These are phyloP conservation scores for Agriopis aurantiaria DNA, from an alignment of 2,888 invertebrate genomes.

Conservation along the genomic window DNA sequence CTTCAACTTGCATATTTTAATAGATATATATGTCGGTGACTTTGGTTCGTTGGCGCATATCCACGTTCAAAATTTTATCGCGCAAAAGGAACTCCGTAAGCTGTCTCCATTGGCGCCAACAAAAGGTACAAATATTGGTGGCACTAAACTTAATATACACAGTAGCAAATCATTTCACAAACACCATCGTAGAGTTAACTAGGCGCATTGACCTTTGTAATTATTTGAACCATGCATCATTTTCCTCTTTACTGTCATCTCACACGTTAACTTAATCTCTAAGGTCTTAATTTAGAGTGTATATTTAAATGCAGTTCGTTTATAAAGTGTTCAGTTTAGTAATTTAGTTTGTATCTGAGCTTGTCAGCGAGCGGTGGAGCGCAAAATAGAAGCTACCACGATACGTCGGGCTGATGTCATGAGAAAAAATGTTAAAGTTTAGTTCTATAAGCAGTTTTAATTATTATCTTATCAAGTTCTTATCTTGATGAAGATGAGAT, in stretches of 20 bases:
- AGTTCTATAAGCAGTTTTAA: slow-evolving; percentile 11
- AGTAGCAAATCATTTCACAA: slow-evolving; percentile 21
- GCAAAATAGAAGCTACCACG: slow-evolving; percentile 68
- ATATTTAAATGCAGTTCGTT: slow-evolving; percentile 4
- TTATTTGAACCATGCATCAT: slow-evolving; percentile 38
- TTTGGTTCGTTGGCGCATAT: too few relatives aligned
- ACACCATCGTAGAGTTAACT: slow-evolving; percentile 40
- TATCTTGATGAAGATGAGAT: too few relatives aligned
- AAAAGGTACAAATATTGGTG: too few relatives aligned
- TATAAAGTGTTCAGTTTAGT: slow-evolving; percentile 40
- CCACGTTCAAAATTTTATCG: too few relatives aligned
- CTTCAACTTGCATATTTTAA: too few relatives aligned
- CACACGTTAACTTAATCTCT: slow-evolving; percentile 31
- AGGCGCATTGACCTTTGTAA: slow-evolving; percentile 50
- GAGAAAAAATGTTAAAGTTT: slow-evolving; percentile 39
- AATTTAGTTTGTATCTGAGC: slow-evolving; percentile 51
- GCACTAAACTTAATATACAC: background rate
- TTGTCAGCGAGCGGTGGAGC: slow-evolving; percentile 62
- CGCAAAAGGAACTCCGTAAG: too few relatives aligned
- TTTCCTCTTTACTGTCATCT: slow-evolving; percentile 9
- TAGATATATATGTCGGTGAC: too few relatives aligned
- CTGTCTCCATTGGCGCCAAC: too few relatives aligned
- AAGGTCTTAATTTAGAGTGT: slow-evolving; percentile 8
- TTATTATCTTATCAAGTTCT: slow-evolving; percentile 1
- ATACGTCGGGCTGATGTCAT: slow-evolving; percentile 56